Evolutionary conservation across 2,113 vertebrate genomes (phyloP).

Genomic region (Rhabdomys dilectus): DNA sequence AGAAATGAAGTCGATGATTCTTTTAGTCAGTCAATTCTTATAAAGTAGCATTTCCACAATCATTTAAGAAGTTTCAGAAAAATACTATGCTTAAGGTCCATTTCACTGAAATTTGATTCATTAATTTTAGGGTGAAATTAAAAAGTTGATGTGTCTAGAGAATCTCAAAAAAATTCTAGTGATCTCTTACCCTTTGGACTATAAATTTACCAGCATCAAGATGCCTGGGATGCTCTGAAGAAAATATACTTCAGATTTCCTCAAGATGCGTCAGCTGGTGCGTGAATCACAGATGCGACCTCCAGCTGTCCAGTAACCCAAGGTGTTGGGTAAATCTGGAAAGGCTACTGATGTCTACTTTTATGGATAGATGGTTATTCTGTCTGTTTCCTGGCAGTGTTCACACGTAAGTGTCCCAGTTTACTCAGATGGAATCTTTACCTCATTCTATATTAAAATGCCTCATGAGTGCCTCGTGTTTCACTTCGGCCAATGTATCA

Average conservation of each 20-base stretch:
- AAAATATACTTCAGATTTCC: not conserved
- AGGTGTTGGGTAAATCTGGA: not conserved
- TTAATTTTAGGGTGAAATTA: not conserved
- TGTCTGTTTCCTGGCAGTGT: not conserved
- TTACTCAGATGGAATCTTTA: not conserved
- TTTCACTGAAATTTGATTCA: conserved; percentile 40
- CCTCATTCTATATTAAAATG: not conserved
- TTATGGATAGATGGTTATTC: not conserved
- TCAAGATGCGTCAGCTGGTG: not conserved
- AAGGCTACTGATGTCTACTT: not conserved
- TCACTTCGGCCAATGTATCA: not conserved
- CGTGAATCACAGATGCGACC: not conserved
- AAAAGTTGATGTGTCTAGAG: not conserved
- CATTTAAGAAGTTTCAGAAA: not conserved
- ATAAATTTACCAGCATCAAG: not conserved
- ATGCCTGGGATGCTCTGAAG: not conserved
- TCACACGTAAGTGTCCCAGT: not conserved
- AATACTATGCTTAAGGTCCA: not conserved
- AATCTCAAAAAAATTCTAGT: not conserved
- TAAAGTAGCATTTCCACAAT: not conserved
- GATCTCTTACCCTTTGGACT: not conserved
- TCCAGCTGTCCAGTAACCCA: not conserved
- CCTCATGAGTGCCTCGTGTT: not conserved
- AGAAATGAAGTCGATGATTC: not conserved
- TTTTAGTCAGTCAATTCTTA: conserved; percentile 20